phyloP scores from a whole-genome alignment of 2,797 vertebrate species.

The Mus caroli region DNA sequence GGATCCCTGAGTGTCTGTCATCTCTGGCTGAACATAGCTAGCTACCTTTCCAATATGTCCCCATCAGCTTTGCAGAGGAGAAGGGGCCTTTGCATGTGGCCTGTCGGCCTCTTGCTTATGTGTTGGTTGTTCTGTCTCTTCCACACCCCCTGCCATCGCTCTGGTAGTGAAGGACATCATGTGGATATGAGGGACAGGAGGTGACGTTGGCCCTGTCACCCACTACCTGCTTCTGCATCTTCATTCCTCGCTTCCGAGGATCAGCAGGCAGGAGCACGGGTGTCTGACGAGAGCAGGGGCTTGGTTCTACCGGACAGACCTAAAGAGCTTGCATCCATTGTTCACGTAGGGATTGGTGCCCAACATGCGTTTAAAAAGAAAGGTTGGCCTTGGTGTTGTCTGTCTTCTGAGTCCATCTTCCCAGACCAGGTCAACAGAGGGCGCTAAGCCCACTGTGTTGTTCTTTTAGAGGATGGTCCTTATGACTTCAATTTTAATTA shows the following conservation, averaged over 20 bases:
- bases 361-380: neutral
- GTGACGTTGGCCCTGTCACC: neutral
- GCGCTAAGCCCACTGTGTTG: neutral
- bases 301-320: neutral
- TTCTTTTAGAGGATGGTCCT: neutral
- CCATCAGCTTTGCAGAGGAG: neutral
- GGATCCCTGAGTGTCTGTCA: neutral
- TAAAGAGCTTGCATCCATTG: neutral
- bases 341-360: neutral
- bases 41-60: neutral
- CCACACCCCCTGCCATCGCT: neutral
- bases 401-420: neutral
- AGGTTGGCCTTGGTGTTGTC: neutral
- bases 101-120: neutral
- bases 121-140: neutral
- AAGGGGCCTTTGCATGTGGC: neutral
- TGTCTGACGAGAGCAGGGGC: too few species aligned
- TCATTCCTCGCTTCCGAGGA: neutral
- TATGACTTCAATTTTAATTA: neutral
- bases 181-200: neutral
- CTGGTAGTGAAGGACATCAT: neutral
- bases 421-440: neutral
- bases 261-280: neutral
- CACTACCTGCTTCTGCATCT: rapidly evolving
- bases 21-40: neutral